Evolutionary conservation across 2,888 invertebrate species (phyloP).

Genomic region (Eubasilissa splendida): DNA sequence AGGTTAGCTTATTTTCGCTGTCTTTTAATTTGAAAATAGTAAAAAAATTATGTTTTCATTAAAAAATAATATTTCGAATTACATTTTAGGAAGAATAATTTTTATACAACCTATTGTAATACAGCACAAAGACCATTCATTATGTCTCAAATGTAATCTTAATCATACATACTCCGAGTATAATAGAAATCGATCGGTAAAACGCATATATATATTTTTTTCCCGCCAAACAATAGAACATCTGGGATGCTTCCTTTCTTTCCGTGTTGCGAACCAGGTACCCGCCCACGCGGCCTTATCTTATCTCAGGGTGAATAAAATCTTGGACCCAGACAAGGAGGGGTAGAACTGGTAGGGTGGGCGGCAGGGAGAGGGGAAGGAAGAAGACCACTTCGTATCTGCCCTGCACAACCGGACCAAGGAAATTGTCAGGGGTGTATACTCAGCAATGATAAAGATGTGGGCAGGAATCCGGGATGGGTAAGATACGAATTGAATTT

Average conservation of each 20-base stretch:
- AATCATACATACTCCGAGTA: not conserved
- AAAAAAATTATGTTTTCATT: no score
- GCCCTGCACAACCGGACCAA: not conserved
- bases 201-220: not conserved
- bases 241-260: not conserved
- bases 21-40: no score
- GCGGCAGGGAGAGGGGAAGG: not conserved
- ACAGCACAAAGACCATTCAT: no score
- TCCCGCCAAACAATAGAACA: not conserved
- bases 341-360: not conserved
- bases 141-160: no score
- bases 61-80: no score
- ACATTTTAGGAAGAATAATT: no score
- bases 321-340: not conserved
- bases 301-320: conserved; percentile 10
- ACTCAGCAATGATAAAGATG: no score
- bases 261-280: not conserved
- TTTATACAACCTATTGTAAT: no score
- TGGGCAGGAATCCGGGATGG: no score
- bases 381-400: not conserved
- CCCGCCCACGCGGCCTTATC: conserved; percentile 15
- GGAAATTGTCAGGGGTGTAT: not conserved
- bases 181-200: not conserved
- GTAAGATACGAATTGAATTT: no score
- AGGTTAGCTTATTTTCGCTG: no score